These are phyloP conservation scores for Lasioglossum pauxillum DNA, from an alignment of 2,888 invertebrate species.

Conservation along the genomic window DNA sequence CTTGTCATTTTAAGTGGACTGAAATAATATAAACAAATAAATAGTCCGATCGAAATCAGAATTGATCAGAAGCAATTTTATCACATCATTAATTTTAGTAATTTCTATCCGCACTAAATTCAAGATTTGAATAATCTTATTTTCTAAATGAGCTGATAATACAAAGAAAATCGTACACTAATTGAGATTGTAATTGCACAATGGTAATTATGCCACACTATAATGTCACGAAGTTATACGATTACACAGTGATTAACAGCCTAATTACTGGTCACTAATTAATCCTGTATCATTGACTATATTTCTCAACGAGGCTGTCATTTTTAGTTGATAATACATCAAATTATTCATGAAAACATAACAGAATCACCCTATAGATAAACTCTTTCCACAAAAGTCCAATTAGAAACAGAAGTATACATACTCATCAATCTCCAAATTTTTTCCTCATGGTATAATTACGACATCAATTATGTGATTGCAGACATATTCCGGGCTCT, in stretches of 20 bases:
- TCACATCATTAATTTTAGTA: not conserved
- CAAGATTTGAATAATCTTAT: not conserved
- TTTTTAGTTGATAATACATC: not conserved
- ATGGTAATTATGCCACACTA: not conserved
- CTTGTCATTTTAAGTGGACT: not conserved
- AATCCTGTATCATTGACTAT: not conserved
- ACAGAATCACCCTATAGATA: not conserved
- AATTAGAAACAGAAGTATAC: not conserved
- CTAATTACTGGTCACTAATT: not conserved
- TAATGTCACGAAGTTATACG: not conserved
- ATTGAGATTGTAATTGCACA: conserved; percentile 19
- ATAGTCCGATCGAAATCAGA: not conserved
- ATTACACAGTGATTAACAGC: not conserved
- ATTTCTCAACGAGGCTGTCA: not conserved
- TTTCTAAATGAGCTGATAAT: not conserved
- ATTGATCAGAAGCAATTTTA: not conserved
- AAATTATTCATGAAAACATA: not conserved
- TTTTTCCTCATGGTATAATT: conserved; percentile 6
- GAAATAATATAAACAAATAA: not conserved
- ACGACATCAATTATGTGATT: conserved; percentile 81
- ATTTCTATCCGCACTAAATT: not conserved
- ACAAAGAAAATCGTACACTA: not conserved
- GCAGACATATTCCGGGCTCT: conserved; percentile 99
- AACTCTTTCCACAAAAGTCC: not conserved
- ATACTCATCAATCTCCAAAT: not conserved